A percentile compares a stretch with the other conserved stretches of the same genome.
phyloP scores from a whole-genome alignment of 2,113 vertebrate genomes.

The Pelusios castaneus region DNA sequence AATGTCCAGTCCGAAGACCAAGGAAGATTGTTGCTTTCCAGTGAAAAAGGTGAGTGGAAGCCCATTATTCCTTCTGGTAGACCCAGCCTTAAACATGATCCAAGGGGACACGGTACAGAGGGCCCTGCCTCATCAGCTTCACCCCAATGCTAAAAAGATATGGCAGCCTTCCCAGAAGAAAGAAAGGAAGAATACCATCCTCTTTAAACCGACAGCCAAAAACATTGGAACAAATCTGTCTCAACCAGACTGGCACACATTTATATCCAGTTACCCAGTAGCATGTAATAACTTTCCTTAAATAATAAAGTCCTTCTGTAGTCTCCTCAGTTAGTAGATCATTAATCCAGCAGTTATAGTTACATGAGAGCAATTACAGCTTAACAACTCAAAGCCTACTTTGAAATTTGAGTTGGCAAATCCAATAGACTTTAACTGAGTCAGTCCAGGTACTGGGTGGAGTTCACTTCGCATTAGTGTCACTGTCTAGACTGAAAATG shows the following conservation, averaged over 20 bases:
- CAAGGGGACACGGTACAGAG: background rate
- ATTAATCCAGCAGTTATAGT: background rate
- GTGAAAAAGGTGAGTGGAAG: background rate
- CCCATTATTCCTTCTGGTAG: background rate
- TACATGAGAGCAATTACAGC: background rate
- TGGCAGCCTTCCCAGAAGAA: background rate
- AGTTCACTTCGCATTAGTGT: background rate
- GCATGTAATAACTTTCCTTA: background rate
- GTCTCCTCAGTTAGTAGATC: background rate
- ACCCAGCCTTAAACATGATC: background rate
- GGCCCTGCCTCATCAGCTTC: background rate
- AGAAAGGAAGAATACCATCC: background rate
- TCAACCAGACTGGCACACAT: background rate
- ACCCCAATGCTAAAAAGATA: background rate
- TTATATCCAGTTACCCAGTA: background rate
- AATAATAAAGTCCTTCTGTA: background rate
- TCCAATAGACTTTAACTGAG: background rate
- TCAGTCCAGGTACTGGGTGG: background rate
- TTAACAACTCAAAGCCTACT: background rate
- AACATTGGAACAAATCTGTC: background rate
- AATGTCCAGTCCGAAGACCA: background rate
- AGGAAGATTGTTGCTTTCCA: background rate
- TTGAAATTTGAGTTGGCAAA: background rate
- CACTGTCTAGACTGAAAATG: background rate
- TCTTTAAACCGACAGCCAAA: background rate